These are phyloP conservation scores for Chrysolina oricalcia DNA, from an alignment of 2,888 invertebrate genomes.

Conservation along the genomic window DNA sequence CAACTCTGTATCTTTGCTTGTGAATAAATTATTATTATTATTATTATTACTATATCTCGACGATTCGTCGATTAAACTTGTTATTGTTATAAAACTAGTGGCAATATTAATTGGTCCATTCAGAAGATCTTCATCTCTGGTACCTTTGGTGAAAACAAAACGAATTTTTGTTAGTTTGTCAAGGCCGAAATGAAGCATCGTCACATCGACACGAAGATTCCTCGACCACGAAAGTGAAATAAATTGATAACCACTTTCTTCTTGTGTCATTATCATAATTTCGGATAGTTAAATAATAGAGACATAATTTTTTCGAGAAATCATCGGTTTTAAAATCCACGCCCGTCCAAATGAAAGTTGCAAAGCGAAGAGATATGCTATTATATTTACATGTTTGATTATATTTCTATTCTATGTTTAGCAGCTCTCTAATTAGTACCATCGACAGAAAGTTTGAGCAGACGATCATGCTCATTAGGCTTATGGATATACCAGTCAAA, in stretches of 20 bases:
- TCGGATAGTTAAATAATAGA: neutral
- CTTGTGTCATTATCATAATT: neutral
- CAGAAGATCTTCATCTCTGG: too few species aligned
- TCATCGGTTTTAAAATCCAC: neutral
- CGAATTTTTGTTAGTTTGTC: too few species aligned
- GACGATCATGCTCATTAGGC: neutral
- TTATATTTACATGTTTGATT: slow-evolving; percentile 12
- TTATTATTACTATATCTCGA: too few species aligned
- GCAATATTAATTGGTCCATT: too few species aligned
- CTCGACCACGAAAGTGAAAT: neutral
- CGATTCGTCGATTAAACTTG: too few species aligned
- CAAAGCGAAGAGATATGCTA: neutral
- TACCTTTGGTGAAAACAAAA: too few species aligned
- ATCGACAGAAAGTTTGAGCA: neutral
- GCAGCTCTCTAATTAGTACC: slow-evolving; percentile 9
- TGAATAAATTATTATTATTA: too few species aligned
- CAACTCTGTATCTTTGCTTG: too few species aligned
- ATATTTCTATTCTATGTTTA: neutral
- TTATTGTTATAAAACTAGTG: too few species aligned
- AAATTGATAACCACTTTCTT: neutral
- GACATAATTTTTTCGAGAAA: slow-evolving; percentile 4
- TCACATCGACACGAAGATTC: neutral
- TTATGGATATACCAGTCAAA: too few species aligned
- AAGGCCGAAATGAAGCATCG: too few species aligned
- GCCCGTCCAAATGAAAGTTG: neutral